Conservation (phyloP, 2,888 invertebrate species). For the Catocala sponsa region DNA sequence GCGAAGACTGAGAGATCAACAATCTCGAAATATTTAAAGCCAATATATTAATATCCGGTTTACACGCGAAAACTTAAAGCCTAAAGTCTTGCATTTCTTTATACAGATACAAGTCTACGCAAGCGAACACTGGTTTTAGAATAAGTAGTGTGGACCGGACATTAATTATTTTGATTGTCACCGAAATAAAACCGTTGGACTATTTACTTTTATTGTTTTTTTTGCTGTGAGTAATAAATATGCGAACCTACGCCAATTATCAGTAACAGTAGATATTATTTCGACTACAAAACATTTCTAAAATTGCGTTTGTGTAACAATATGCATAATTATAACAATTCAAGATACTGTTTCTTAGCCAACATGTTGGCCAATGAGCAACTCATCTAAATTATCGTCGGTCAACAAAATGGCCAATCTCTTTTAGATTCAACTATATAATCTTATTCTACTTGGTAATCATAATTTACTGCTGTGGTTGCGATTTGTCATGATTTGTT, state of each 20-base stretch:
- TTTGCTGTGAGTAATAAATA: background rate
- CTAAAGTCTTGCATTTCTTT: constrained; percentile 33
- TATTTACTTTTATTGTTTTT: background rate
- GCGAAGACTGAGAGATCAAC: constrained; percentile 30
- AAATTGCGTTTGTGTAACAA: background rate
- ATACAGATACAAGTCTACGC: constrained; percentile 40
- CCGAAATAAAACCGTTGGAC: constrained; percentile 6
- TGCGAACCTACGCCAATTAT: too few species aligned
- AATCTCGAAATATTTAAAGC: constrained; percentile 26
- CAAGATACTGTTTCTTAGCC: background rate
- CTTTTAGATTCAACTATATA: background rate
- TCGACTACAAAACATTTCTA: too few species aligned
- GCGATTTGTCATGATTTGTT: constrained; percentile 23
- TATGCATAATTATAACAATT: background rate
- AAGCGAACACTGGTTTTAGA: constrained; percentile 9
- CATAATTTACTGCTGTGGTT: background rate
- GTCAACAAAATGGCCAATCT: background rate
- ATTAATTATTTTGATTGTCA: constrained; percentile 37
- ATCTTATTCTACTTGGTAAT: constrained; percentile 2
- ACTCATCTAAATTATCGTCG: too few species aligned
- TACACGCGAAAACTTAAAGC: constrained; percentile 1
- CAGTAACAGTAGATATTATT: too few species aligned
- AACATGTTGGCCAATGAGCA: background rate
- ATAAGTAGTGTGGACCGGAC: constrained; percentile 6
- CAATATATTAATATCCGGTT: constrained; percentile 4